Evolutionary conservation across 2,797 vertebrate species (phyloP).

Genomic region (Ceryle rudis): DNA sequence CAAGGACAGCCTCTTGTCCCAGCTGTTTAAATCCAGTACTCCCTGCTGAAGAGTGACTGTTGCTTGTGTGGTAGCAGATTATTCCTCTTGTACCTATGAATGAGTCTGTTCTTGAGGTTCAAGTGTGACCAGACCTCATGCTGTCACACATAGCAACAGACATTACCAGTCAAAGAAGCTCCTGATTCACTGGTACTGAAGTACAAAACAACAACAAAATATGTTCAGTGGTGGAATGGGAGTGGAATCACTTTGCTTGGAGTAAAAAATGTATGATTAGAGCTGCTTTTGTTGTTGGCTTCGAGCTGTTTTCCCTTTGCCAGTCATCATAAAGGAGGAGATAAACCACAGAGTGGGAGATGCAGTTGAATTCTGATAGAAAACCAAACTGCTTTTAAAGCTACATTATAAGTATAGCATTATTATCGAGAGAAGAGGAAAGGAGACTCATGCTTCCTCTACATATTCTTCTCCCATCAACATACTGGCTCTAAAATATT

Average conservation of each 20-base stretch:
- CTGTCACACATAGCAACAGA: neutral
- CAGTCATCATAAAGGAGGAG: neutral
- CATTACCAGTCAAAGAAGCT: neutral
- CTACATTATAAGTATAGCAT: neutral
- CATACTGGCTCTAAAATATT: neutral
- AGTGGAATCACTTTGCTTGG: neutral
- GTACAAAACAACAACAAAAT: neutral
- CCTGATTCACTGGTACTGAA: neutral
- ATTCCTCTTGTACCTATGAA: neutral
- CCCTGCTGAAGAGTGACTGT: neutral
- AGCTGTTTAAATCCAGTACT: neutral
- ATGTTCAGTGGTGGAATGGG: neutral
- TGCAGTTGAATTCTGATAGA: neutral
- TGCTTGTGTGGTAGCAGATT: neutral
- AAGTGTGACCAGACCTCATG: neutral
- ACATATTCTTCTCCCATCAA: neutral
- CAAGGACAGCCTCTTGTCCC: neutral
- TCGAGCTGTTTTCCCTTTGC: neutral
- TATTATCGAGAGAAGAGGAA: neutral
- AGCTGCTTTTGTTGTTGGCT: neutral
- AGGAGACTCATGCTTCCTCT: fast-evolving
- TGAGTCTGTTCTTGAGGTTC: neutral
- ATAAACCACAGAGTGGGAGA: neutral
- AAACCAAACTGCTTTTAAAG: neutral
- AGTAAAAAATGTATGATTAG: neutral